Base-by-base conservation (phyloP, 1,140 invertebrate species). In the Tribolium castaneum region DNA sequence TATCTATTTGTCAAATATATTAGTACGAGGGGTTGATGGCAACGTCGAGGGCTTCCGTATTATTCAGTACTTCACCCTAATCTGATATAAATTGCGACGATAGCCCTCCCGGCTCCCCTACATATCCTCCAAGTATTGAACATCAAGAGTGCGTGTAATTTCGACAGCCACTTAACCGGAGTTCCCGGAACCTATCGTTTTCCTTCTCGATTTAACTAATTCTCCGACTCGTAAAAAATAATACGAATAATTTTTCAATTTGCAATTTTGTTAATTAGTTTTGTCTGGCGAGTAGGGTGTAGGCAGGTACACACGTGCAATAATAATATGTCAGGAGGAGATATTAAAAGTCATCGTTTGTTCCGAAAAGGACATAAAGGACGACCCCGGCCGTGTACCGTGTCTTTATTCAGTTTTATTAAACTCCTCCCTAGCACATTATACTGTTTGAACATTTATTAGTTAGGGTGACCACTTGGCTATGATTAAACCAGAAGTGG, bases 1-100 rank as follows among this genome's bases (percentile, higher is more conserved):
- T 77, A 83, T 84, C 83, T 84, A 84, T 84, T 84, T 84, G 83
- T 84, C 83, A 83, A 84, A 83, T 82, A 83, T 84, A 84, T 84
- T 84, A 84, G 77, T 78, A 52, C 14, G 25, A 35, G 59, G 80
- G 82, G 82, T 82, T 81, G 83, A 82, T 76, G 79, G 76, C 80
- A 80, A 77, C 77, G 81, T 83, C 80, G 79, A 84, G 83, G 80
- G 82, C 62, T 83, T 82, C 30, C 78, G 78, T 80, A 84, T 84
- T 84, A 84, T 81, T 80, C 79, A 76, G 79, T 82, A 78, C 83
- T 84, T 80, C 82, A 84, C 83, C 83, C 82, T 84, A 84, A 84
- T 84, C 83, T 82, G 82, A 83, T 83, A 83, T 83, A 84, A 84
- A 84, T 84, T 84, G 83, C 81, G 83, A 83, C 82, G 83, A 83